Conservation (phyloP, 1,140 invertebrate genomes). For the Pseudoatta argentina region DNA sequence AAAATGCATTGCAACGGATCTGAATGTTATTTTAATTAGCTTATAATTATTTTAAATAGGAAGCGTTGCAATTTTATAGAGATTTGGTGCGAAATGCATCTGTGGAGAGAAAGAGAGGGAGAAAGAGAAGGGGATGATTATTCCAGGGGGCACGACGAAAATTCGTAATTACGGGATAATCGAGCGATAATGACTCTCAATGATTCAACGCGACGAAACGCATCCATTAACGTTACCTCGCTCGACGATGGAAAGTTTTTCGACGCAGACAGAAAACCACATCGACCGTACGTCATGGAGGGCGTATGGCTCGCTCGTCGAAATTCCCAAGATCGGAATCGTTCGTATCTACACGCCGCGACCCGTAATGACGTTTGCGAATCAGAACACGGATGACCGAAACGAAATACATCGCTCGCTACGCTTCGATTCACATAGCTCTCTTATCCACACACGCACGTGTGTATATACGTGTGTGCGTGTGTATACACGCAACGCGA, state of each 20-base stretch:
- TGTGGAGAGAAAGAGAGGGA: not conserved
- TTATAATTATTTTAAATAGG: slow-evolving; percentile 35
- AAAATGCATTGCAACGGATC: not conserved
- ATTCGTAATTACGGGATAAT: slow-evolving; percentile 55
- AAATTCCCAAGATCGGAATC: slow-evolving; percentile 54
- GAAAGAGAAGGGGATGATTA: not conserved
- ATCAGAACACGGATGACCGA: slow-evolving; percentile 68
- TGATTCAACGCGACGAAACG: slow-evolving; percentile 41
- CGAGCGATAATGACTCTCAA: slow-evolving; percentile 49
- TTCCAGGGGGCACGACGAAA: slow-evolving; percentile 18
- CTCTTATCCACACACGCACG: not conserved
- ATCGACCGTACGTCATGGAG: slow-evolving; percentile 26
- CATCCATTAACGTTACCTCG: slow-evolving; percentile 31
- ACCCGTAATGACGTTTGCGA: slow-evolving; percentile 70
- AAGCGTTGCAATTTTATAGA: slow-evolving; percentile 22
- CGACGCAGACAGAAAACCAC: slow-evolving; percentile 36
- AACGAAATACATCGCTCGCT: slow-evolving; percentile 67
- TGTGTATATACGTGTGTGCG: too few relatives aligned
- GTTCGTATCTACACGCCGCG: slow-evolving; percentile 18
- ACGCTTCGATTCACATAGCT: slow-evolving; percentile 63
- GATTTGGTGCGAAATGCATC: not conserved
- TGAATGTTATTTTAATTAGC: not conserved
- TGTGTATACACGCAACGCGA: not conserved
- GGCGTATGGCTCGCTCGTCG: not conserved
- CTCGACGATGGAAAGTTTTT: slow-evolving; percentile 40